Base-by-base conservation (phyloP, 2,888 invertebrate genomes). In the Phalangium opilio region DNA sequence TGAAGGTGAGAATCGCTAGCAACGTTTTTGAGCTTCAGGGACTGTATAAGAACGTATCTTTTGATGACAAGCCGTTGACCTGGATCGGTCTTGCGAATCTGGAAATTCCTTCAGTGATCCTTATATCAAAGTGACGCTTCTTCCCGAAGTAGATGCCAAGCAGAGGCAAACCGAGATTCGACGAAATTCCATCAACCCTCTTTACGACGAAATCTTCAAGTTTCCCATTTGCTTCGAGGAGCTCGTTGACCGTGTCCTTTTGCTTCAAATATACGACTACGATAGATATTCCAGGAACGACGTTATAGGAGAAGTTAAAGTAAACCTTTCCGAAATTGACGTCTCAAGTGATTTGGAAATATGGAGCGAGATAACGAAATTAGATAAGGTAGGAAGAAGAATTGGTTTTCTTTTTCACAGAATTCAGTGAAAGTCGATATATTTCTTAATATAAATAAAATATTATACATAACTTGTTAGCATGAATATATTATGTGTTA, bases 151-250 rank as follows among this genome's bases (percentile, higher is more conserved):
- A 14, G 89, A 89, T 66, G 75, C 77, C 38, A 75, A 85, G 41
- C 83, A 83, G 53, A 75, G 89, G 3, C 85, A 89, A 66, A 86
- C 87, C 0, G 76, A 78, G 12, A 83, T 86, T 41, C 82, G 83
- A 62, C 73, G 83, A 50, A 83, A 83, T 63, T 82, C 85, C 59
- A 75, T 81, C 8, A 84, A 85, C 67, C 87, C 87, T 0, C 80
- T 81, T 67, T 89, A 86, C 66, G 83, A 89, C 70, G 85, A 89
- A 63, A 82, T 83, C 64, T 89, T 89, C 70, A 89, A 87, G 68
- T 89, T 89, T 64, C 87, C 89, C 1, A 82, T 89, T 8, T 83
- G 86, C 12, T 81, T 83, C 58, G 87, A 89, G 57, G 86, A 89
- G 56, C 70, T 89, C 40, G 76, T 78, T 45, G 82, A 83, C 49